Evolutionary conservation across 1,140 invertebrate species (phyloP).

Genomic region (Drosophila kikkawai): DNA sequence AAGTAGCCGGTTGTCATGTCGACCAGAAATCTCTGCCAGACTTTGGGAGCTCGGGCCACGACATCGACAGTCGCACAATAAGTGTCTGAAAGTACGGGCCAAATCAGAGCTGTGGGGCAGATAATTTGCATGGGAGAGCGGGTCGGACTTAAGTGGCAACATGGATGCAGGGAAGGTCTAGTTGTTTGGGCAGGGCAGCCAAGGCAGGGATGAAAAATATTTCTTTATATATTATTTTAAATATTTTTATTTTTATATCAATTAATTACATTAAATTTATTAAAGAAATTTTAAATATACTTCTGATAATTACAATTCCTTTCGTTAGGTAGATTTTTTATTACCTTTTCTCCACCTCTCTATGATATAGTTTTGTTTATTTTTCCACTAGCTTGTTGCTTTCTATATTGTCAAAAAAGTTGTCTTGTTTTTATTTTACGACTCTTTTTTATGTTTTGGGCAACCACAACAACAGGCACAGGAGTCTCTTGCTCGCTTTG

Average conservation of each 20-base stretch:
- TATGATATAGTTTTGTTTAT: slow-evolving; percentile 8
- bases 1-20: slow-evolving; percentile 49
- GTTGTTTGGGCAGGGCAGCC: slow-evolving; percentile 3
- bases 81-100: slow-evolving; percentile 67
- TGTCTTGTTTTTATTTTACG: slow-evolving; percentile 69
- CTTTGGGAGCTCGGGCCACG: slow-evolving; percentile 31
- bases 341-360: background rate
- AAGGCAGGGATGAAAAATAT: background rate
- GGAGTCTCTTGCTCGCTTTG: slow-evolving; percentile 6
- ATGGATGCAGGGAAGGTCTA: slow-evolving; percentile 36
- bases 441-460: slow-evolving; percentile 62
- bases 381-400: slow-evolving; percentile 43
- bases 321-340: background rate
- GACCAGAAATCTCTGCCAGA: slow-evolving; percentile 60
- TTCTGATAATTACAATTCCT: no score
- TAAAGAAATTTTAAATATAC: no score
- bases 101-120: slow-evolving; percentile 73
- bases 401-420: slow-evolving; percentile 59
- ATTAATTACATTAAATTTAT: no score
- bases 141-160: slow-evolving; percentile 71
- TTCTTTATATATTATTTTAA: background rate
- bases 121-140: slow-evolving; percentile 75
- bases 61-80: slow-evolving; percentile 48
- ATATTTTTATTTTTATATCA: background rate
- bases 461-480: background rate